Conservation (phyloP, 37 sponge, comb jelly and placozoan genomes). For the Eunapius fragilis region DNA sequence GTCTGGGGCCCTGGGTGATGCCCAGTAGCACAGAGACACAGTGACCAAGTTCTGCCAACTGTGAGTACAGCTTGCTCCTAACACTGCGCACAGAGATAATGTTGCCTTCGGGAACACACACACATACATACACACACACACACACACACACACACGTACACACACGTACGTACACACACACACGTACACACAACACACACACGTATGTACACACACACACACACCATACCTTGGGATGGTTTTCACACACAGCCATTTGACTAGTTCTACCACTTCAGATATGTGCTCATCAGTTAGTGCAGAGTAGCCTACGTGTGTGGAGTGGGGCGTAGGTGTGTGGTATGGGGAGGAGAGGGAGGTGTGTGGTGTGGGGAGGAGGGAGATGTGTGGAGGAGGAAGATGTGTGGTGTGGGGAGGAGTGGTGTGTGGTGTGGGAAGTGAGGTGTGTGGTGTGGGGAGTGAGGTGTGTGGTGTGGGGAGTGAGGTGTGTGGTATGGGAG, state of each 20-base stretch:
- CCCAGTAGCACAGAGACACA: conserved; percentile 57
- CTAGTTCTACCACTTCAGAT: no score
- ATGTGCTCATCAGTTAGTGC: not conserved
- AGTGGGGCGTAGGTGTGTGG: no score
- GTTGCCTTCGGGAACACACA: conserved; percentile 3
- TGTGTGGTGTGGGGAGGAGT: not conserved
- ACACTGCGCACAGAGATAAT: not conserved
- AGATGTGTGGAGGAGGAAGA: not conserved
- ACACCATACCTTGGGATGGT: not conserved
- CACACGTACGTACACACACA: no score
- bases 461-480: not conserved
- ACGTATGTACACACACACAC: not conserved
- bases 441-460: not conserved
- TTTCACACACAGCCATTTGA: not conserved
- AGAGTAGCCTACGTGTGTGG: not conserved
- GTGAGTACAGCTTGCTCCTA: not conserved
- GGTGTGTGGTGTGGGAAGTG: not conserved
- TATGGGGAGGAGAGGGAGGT: no score
- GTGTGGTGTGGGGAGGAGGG: not conserved
- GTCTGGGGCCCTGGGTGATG: not conserved
- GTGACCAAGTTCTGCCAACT: conserved; percentile 54
- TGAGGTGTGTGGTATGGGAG: not conserved
- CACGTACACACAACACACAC: no score
- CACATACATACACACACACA: no score
- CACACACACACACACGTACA: not conserved